Conservation (phyloP, 2,113 vertebrate genomes). For the Eulemur rufifrons region DNA sequence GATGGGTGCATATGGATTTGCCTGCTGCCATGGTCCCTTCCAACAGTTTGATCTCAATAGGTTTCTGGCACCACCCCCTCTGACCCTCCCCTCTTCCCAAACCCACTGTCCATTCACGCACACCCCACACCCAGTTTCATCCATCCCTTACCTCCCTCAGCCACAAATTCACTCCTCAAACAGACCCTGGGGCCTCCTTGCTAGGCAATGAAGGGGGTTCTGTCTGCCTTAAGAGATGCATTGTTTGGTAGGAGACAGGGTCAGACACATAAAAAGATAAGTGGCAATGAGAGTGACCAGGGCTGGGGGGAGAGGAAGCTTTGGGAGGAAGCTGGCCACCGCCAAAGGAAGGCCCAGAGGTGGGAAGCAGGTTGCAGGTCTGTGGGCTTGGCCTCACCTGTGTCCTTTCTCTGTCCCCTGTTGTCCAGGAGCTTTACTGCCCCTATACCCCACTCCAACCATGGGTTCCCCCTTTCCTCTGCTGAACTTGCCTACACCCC, state of each 20-base stretch:
- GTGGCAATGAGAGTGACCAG: neutral
- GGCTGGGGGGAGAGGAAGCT: no score
- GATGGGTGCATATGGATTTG: neutral
- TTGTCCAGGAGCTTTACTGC: conserved; percentile 54
- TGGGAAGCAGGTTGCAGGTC: neutral
- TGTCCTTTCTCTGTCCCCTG: neutral
- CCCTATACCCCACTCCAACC: conserved; percentile 60
- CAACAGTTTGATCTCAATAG: neutral
- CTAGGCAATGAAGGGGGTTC: neutral
- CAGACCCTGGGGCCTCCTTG: neutral
- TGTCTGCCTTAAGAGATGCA: neutral
- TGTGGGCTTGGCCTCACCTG: neutral
- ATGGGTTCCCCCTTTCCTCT: conserved; percentile 64
- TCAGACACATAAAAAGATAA: neutral
- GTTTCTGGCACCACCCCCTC: neutral
- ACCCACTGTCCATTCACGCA: neutral
- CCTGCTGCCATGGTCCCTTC: neutral
- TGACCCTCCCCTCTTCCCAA: neutral
- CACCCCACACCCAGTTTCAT: no score
- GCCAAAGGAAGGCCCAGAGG: neutral
- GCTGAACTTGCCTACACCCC: conserved; percentile 64
- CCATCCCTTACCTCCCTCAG: neutral
- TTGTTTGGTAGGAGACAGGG: neutral
- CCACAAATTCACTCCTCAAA: neutral
- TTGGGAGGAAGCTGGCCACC: neutral